phyloP scores from a whole-genome alignment of 2,113 vertebrate species.

The Oxyruncus cristatus region DNA sequence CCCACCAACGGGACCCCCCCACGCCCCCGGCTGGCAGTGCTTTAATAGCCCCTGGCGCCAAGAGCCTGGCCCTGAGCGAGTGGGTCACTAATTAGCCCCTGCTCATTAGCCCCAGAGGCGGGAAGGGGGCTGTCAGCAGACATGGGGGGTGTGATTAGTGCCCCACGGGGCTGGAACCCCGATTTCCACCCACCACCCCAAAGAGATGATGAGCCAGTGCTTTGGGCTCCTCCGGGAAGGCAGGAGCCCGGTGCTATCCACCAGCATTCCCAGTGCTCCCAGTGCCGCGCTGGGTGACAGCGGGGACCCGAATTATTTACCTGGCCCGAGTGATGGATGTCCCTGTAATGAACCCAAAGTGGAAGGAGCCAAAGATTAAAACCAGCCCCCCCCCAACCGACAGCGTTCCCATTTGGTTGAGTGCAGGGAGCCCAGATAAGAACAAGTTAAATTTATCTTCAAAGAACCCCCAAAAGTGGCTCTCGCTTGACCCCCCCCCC shows the following conservation, averaged over 20 bases:
- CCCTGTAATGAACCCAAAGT: background rate
- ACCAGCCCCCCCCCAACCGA: background rate
- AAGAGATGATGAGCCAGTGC: background rate
- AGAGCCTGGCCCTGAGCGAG: background rate
- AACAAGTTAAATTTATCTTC: conserved; percentile 64
- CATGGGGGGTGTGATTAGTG: background rate
- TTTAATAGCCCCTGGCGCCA: background rate
- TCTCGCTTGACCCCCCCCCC: conserved; percentile 31
- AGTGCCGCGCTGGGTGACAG: background rate
- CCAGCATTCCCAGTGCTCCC: background rate
- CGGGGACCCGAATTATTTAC: background rate
- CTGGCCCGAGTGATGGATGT: background rate
- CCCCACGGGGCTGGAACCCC: rapidly evolving
- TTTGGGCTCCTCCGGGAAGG: rapidly evolving
- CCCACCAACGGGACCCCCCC: rapidly evolving
- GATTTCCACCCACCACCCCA: background rate
- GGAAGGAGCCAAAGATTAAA: conserved; percentile 20
- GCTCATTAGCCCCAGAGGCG: background rate
- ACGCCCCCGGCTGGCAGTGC: background rate
- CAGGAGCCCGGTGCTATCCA: background rate
- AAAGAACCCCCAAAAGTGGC: conserved; percentile 54
- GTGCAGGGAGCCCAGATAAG: conserved; percentile 51
- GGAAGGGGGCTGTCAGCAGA: background rate
- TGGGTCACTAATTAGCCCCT: background rate
- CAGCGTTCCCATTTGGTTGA: background rate